Conservation (phyloP, 2,888 invertebrate genomes). For the Campaea margaritaria region DNA sequence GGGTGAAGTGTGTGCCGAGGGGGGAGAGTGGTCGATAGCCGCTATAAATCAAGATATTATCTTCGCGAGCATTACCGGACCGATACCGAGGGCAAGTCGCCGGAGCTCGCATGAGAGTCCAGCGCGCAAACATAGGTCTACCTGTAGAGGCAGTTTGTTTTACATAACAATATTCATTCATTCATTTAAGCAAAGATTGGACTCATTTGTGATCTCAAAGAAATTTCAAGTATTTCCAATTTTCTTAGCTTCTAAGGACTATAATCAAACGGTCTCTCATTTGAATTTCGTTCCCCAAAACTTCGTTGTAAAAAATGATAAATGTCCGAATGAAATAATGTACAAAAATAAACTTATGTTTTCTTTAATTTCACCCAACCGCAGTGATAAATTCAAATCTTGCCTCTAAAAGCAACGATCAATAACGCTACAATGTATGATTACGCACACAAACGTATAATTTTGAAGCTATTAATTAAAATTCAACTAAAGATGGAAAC, state of each 20-base stretch:
- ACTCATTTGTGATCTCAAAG: background rate
- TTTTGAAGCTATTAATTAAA: slow-evolving; percentile 81
- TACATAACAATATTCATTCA: slow-evolving; percentile 8
- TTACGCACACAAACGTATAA: slow-evolving; percentile 76
- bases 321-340: slow-evolving; percentile 7
- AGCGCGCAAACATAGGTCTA: slow-evolving; percentile 41
- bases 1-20: slow-evolving; percentile 28
- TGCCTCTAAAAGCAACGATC: slow-evolving; percentile 77
- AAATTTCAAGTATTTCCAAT: background rate
- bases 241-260: no score
- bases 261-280: background rate
- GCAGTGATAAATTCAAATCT: slow-evolving; percentile 62
- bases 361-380: slow-evolving; percentile 40
- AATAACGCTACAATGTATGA: slow-evolving; percentile 72
- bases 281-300: slow-evolving; percentile 2
- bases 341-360: slow-evolving; percentile 30
- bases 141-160: slow-evolving; percentile 15
- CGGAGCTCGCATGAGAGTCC: slow-evolving; percentile 54
- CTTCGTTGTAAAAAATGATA: slow-evolving; percentile 8
- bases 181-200: background rate
- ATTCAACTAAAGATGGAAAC: slow-evolving; percentile 82
- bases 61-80: slow-evolving; percentile 74
- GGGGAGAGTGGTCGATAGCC: slow-evolving; percentile 64
- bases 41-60: slow-evolving; percentile 83
- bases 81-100: slow-evolving; percentile 73